These are phyloP conservation scores for Crotalus viridis DNA, from an alignment of 2,113 vertebrate species.

Conservation along the genomic window DNA sequence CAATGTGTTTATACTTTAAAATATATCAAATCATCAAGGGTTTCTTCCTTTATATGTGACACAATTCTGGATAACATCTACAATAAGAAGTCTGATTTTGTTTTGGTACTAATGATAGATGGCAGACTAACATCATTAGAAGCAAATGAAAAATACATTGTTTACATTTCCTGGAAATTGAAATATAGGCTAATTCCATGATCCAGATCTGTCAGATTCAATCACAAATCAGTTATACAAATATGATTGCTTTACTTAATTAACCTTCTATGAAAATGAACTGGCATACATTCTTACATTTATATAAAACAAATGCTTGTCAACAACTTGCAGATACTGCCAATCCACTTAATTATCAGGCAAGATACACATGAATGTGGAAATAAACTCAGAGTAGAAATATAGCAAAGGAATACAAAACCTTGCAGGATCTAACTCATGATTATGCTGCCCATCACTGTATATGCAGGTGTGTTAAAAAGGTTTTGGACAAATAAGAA, in stretches of 20 bases:
- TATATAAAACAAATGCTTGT: neutral
- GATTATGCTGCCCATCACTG: neutral
- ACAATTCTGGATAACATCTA: neutral
- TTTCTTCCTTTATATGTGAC: neutral
- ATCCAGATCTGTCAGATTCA: neutral
- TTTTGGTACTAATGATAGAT: neutral
- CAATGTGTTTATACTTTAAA: conserved; percentile 15
- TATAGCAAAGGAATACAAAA: neutral
- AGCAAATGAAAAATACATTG: neutral
- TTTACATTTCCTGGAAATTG: neutral
- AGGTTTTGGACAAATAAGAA: neutral
- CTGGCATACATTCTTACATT: neutral
- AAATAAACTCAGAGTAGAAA: neutral
- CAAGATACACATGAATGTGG: neutral
- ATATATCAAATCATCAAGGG: neutral
- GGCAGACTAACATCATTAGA: neutral
- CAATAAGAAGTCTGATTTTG: neutral
- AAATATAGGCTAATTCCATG: neutral
- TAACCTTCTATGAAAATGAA: neutral
- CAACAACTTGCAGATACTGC: neutral
- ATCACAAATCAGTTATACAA: conserved; percentile 27
- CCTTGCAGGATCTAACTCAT: neutral
- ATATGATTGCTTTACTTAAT: neutral
- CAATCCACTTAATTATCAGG: neutral
- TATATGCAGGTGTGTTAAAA: neutral